These are phyloP conservation scores for Pristiophorus japonicus DNA, from an alignment of 2,113 vertebrate genomes.

Conservation along the genomic window DNA sequence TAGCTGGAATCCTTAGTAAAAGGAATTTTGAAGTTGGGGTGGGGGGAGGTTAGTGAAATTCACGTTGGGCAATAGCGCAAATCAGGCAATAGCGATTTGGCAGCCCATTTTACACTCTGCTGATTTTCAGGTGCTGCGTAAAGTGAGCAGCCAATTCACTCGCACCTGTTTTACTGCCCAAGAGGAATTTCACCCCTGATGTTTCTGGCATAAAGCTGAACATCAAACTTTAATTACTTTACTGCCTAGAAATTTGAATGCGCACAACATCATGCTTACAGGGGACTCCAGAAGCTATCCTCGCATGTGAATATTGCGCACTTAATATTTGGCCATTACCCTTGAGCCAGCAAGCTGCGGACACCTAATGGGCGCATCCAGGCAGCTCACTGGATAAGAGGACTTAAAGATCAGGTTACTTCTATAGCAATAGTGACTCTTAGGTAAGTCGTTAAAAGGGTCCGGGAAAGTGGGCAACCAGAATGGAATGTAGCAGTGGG, in stretches of 20 bases:
- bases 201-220: background rate
- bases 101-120: background rate
- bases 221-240: background rate
- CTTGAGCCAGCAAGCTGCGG: background rate
- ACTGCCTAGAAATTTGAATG: background rate
- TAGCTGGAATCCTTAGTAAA: background rate
- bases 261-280: background rate
- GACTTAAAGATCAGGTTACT: no score
- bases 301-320: no score
- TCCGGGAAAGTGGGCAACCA: no score
- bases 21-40: background rate
- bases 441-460: no score
- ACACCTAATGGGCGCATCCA: no score
- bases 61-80: background rate
- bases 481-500: no score
- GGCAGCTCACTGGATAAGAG: no score
- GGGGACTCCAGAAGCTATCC: no score
- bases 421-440: no score
- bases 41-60: background rate
- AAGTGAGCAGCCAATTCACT: background rate
- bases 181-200: background rate
- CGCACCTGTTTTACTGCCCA: background rate
- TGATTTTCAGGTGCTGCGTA: background rate
- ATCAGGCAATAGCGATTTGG: background rate
- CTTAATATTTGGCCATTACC: background rate